A percentile compares a stretch with the other conserved stretches of the same genome.
These are phyloP conservation scores for Mormyrus proboscirostris DNA, from an alignment of 2,797 vertebrate genomes.

Conservation along the genomic window DNA sequence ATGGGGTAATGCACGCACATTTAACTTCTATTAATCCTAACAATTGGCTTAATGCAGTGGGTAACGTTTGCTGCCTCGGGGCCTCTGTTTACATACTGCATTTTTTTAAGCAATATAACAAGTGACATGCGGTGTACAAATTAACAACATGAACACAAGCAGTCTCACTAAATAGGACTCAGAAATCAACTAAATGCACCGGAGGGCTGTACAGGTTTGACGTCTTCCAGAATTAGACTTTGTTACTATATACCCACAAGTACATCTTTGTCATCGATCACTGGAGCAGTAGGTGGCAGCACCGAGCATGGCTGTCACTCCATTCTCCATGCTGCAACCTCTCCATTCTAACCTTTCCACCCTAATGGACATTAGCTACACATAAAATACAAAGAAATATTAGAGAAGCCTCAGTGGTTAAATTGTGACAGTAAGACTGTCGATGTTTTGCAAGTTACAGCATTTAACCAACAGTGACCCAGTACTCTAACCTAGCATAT, in stretches of 20 bases:
- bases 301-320: neutral
- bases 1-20: neutral
- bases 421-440: neutral
- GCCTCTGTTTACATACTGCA: neutral
- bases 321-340: neutral
- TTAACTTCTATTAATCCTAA: neutral
- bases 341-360: neutral
- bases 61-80: no score
- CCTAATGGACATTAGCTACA: neutral
- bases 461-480: neutral
- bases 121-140: neutral
- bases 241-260: neutral
- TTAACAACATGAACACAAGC: neutral
- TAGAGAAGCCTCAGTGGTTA: neutral
- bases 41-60: neutral
- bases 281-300: slow-evolving; percentile 19
- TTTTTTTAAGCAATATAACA: neutral
- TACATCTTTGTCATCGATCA: neutral
- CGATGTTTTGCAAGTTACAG: neutral
- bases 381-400: neutral
- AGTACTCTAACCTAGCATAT: neutral
- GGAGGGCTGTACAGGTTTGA: neutral
- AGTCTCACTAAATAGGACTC: neutral
- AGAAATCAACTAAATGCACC: neutral
- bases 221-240: neutral